A percentile compares a stretch with the other conserved stretches of the same genome.
These are phyloP conservation scores for Athrips mouffetella DNA, from an alignment of 2,888 invertebrate genomes.

Conservation along the genomic window DNA sequence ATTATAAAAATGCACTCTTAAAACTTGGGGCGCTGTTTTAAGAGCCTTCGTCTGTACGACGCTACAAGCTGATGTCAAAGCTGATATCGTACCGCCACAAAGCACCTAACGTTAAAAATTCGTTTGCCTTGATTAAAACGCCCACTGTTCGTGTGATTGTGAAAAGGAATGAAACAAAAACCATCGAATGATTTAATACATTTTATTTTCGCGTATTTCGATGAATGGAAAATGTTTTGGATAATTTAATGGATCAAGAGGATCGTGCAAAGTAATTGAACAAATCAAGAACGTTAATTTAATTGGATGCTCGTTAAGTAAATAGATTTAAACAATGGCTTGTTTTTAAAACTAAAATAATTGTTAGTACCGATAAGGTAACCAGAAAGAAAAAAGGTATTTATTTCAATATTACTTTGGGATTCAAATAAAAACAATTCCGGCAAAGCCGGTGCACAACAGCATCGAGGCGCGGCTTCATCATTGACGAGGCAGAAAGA, in stretches of 20 bases:
- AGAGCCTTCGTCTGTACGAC: constrained; percentile 19
- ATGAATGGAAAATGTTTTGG: neutral
- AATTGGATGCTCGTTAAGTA: neutral
- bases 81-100: constrained; percentile 29
- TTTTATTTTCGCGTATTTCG: neutral
- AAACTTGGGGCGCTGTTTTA: neutral
- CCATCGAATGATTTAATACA: neutral
- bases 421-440: constrained; percentile 22
- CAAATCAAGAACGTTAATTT: constrained; percentile 8
- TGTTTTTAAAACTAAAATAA: constrained; percentile 5
- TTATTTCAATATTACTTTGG: constrained; percentile 1
- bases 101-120: constrained; percentile 45
- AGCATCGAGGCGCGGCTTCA: constrained; percentile 43
- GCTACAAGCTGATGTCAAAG: constrained; percentile 24
- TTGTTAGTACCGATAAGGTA: neutral
- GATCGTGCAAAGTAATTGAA: constrained; percentile 13
- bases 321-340: constrained; percentile 1
- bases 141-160: constrained; percentile 44
- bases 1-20: neutral
- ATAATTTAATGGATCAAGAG: constrained; percentile 10
- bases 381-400: neutral
- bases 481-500: constrained; percentile 71
- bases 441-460: constrained; percentile 32
- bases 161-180: constrained; percentile 43
- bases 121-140: constrained; percentile 56